Conservation (phyloP, 2,888 invertebrate species). For the Tholera decimalis region DNA sequence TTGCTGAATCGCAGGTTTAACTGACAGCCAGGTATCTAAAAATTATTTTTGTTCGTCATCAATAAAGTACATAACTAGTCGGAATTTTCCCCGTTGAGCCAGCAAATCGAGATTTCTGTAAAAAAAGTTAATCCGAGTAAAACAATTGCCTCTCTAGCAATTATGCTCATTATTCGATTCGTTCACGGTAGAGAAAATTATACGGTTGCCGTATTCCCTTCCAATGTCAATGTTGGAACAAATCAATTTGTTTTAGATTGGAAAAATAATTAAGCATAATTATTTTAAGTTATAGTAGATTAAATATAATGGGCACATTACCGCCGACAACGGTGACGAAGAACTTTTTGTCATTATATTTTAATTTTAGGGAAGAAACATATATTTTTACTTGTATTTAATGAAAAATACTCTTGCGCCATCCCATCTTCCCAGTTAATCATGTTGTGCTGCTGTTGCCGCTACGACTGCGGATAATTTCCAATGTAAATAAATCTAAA, state of each 20-base stretch:
- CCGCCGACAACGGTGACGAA: too few relatives aligned
- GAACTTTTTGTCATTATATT: too few relatives aligned
- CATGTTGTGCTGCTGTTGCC: too few relatives aligned
- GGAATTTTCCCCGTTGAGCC: not conserved
- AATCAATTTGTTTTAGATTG: conserved; percentile 63
- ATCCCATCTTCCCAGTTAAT: too few relatives aligned
- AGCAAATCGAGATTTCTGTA: conserved; percentile 13
- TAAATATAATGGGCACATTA: too few relatives aligned
- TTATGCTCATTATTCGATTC: conserved; percentile 65
- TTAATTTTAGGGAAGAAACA: too few relatives aligned
- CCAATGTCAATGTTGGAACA: conserved; percentile 73
- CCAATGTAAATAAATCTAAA: too few relatives aligned
- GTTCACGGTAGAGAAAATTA: conserved; percentile 66
- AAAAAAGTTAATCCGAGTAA: conserved; percentile 27
- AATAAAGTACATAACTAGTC: not conserved
- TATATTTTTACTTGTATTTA: too few relatives aligned
- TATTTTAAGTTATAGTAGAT: too few relatives aligned
- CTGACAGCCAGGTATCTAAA: not conserved
- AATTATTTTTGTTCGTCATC: conserved; percentile 8
- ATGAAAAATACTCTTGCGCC: too few relatives aligned
- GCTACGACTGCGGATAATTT: too few relatives aligned
- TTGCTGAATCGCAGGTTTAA: not conserved
- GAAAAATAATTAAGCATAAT: conserved; percentile 25
- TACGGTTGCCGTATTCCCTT: conserved; percentile 68
- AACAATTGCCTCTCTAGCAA: conserved; percentile 59